Conservation (phyloP, 2,113 vertebrate genomes). For the Paramisgurnus dabryanus region DNA sequence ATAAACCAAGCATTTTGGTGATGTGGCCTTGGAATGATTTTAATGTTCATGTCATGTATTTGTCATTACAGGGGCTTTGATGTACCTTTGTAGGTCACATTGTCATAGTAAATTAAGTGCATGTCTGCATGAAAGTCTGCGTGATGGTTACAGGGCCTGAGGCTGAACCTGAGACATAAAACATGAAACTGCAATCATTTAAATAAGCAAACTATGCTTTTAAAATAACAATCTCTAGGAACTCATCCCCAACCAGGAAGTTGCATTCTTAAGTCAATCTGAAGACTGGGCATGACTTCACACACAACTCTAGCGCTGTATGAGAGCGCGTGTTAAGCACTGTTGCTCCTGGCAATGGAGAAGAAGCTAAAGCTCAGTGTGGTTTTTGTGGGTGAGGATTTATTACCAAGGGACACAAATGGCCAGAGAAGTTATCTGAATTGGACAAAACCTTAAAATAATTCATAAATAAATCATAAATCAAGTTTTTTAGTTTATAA, state of each 20-base stretch:
- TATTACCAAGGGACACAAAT: no score
- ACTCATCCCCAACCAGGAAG: not conserved
- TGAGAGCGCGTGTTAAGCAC: not conserved
- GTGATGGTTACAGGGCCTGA: not conserved
- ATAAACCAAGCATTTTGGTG: not conserved
- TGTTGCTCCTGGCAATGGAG: no score
- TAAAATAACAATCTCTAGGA: not conserved
- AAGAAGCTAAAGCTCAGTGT: no score
- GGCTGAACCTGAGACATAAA: not conserved
- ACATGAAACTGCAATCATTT: slow-evolving; percentile 3
- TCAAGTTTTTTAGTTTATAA: no score
- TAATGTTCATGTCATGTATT: not conserved
- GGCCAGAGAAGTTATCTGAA: no score
- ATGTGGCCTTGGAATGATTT: not conserved
- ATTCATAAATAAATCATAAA: no score
- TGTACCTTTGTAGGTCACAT: slow-evolving; percentile 7
- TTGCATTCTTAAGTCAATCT: not conserved
- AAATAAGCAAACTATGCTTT: slow-evolving; percentile 12
- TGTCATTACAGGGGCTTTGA: slow-evolving; percentile 4
- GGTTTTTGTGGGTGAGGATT: no score
- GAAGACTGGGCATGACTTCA: not conserved
- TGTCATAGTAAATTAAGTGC: not conserved
- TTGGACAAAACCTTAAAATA: no score
- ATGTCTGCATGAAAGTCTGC: not conserved
- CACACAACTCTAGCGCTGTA: not conserved